Base-by-base conservation (phyloP, 37 sponge, comb jelly and placozoan genomes). In the Halichondria panicea region DNA sequence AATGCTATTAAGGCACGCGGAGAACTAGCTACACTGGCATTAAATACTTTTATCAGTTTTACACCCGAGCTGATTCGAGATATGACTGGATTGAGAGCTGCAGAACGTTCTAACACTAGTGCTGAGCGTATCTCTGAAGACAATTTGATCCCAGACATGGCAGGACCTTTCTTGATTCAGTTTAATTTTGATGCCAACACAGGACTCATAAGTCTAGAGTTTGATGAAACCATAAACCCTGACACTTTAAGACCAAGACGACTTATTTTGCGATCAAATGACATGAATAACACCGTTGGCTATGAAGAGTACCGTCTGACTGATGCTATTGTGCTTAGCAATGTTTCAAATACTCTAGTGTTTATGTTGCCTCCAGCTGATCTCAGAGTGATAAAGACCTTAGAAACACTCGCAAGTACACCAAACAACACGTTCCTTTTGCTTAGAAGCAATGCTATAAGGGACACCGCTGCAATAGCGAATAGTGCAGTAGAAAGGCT, bases 221-320 rank as follows among this genome's bases (percentile, higher is more conserved):
- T 93, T 82, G 90, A 86, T 79, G 94, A 93, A 70, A 89, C 94
- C 1, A 91, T 93, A 13, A 65, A 85, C 30, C 65, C 82, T 18
- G 64, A 54, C 3, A 80, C 91, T 1, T 72, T 93, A 9, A 37
- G 61, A 32, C 13, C 83, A 7, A 42, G 76, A 40, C 76, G 72
- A 35, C 74, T 93, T 19, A 57, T 75, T n/a, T 50, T 93, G 32
- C 78, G 63, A 13, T 89, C 87, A 39, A 60, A 78, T 27, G 24
- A 9, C 35, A 36, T 43, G 60, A 82, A 72, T 36, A 41, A n/a
- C 0, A 61, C 63, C 0, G 9, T 41, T 4, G 58, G 70, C 18
- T 89, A 86, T 45, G 46, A 53, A 0, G 66, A 74, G 33, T 89
- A 89, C 52, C 77, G 53, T 13, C 70, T 93, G 15, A 45, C 53